These are phyloP conservation scores for Rousettus madagascariensis DNA, from an alignment of 2,797 vertebrate genomes.

Conservation along the genomic window DNA sequence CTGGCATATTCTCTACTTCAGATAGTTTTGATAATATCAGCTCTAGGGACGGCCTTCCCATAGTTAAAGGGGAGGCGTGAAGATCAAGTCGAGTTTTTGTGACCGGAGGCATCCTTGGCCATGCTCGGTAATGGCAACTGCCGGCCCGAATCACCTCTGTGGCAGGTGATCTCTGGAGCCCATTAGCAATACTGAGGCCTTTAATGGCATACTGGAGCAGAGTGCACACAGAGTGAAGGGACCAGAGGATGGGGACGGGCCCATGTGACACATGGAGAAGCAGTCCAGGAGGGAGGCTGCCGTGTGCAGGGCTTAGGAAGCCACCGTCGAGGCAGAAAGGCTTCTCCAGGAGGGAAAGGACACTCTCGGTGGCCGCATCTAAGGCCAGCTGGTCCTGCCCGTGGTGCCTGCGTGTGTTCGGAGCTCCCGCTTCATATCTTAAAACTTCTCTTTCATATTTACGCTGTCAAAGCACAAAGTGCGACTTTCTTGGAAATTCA, in stretches of 20 bases:
- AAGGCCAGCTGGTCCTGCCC: not conserved
- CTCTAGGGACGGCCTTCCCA: not conserved
- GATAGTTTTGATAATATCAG: not conserved
- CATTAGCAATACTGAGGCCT: not conserved
- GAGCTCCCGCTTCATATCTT: not conserved
- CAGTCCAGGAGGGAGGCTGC: not conserved
- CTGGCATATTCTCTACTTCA: not conserved
- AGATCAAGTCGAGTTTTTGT: not conserved
- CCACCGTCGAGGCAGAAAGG: not conserved
- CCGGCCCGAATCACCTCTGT: not conserved
- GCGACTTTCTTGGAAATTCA: not conserved
- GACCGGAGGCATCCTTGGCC: not conserved
- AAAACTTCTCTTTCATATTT: not conserved
- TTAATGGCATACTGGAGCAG: not conserved
- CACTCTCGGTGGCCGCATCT: not conserved
- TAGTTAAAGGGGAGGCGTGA: not conserved
- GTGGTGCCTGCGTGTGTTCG: not conserved
- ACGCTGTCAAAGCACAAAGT: not conserved
- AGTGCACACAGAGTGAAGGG: not conserved
- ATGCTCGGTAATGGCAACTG: not conserved
- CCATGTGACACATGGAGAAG: not conserved
- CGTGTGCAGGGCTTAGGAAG: not conserved
- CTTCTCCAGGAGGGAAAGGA: not conserved
- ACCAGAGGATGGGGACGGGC: not conserved
- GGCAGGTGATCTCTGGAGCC: not conserved